A percentile compares a stretch with the other conserved stretches of the same genome.
Conservation (phyloP, 2,888 invertebrate genomes). For the Leucophora obtusa region DNA sequence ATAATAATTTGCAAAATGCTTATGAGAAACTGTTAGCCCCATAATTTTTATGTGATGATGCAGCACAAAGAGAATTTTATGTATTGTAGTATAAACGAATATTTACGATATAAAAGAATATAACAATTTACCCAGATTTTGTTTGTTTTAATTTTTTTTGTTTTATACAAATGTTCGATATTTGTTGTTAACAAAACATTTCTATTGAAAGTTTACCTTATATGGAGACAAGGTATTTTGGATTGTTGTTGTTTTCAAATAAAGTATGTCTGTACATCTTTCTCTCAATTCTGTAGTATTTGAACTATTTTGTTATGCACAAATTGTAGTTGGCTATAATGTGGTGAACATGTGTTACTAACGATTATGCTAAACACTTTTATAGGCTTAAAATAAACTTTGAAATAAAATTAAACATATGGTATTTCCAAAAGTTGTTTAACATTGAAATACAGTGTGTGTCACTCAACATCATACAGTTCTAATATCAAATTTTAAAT, state of each 20-base stretch:
- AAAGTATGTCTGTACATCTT: neutral
- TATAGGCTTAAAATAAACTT: constrained; percentile 28
- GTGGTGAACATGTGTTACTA: constrained; percentile 45
- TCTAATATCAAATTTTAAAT: no score
- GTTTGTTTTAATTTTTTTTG: no score
- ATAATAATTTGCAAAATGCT: neutral
- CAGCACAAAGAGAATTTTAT: neutral
- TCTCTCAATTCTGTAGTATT: neutral
- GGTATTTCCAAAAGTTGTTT: constrained; percentile 13
- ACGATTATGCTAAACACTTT: constrained; percentile 49
- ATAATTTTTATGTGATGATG: constrained; percentile 41
- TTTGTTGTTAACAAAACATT: constrained; percentile 13
- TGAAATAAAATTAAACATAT: constrained; percentile 10
- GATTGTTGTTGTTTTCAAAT: neutral
- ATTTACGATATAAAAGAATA: neutral
- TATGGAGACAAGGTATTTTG: neutral
- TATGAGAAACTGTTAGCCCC: neutral
- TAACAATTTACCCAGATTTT: constrained; percentile 1
- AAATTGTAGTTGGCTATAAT: constrained; percentile 25
- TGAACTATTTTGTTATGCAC: constrained; percentile 14
- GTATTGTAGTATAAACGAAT: neutral
- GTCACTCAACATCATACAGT: no score
- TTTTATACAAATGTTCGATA: constrained; percentile 1
- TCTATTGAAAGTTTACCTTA: constrained; percentile 8
- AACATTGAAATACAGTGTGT: neutral